These are phyloP conservation scores for Palythoa grandis DNA, from an alignment of 92 coral and sea anemone genomes.

Conservation along the genomic window DNA sequence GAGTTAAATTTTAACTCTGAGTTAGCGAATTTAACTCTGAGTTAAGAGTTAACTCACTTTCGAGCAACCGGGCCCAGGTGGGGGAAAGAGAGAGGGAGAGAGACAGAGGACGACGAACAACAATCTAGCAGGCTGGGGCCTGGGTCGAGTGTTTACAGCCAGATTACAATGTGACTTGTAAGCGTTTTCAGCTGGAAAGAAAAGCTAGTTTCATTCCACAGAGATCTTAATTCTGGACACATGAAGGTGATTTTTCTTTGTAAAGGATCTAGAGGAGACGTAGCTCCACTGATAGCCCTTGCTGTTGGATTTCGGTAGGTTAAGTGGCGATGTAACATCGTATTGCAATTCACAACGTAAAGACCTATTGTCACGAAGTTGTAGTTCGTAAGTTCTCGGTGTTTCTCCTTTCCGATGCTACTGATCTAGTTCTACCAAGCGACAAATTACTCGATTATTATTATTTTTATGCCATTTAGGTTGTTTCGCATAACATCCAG, in stretches of 20 bases:
- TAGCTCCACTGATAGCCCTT: slow-evolving; percentile 72
- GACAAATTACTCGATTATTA: not conserved
- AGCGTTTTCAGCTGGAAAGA: too few species aligned
- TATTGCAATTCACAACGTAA: not conserved
- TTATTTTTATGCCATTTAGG: not conserved
- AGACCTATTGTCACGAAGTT: not conserved
- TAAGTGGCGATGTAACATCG: not conserved
- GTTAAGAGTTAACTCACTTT: too few species aligned
- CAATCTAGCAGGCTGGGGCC: too few species aligned
- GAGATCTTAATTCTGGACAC: not conserved
- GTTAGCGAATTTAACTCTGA: too few species aligned
- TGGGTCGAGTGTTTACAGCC: too few species aligned
- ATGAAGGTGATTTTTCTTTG: slow-evolving; percentile 87
- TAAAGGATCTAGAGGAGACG: slow-evolving; percentile 85
- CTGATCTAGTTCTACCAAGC: not conserved
- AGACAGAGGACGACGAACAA: too few species aligned
- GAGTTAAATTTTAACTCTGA: too few species aligned
- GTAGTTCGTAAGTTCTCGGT: not conserved
- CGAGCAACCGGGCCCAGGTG: too few species aligned
- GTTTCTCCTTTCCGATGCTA: not conserved
- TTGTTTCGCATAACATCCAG: not conserved
- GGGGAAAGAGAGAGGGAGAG: too few species aligned
- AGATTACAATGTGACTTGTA: too few species aligned
- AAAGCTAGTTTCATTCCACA: too few species aligned
- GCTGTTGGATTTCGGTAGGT: slow-evolving; percentile 75